These are phyloP conservation scores for Cinara cedri DNA, from an alignment of 2,888 invertebrate genomes.

Conservation along the genomic window DNA sequence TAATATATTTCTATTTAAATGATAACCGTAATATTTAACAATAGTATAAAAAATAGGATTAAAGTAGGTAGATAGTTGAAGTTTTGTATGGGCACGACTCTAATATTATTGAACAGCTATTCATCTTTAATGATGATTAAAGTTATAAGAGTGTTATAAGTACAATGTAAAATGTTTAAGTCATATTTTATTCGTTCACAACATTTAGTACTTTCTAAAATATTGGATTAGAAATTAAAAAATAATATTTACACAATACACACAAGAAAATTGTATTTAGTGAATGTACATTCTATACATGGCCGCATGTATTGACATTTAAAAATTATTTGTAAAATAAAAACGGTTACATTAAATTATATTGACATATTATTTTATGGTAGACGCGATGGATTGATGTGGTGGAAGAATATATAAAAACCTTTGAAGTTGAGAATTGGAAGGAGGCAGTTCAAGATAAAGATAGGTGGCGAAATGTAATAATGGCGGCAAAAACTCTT, in stretches of 20 bases:
- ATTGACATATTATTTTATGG: too few relatives aligned
- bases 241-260: background rate
- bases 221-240: background rate
- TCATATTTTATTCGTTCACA: background rate
- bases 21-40: background rate
- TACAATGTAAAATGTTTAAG: background rate
- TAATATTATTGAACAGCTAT: slow-evolving; percentile 23
- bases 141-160: too few relatives aligned
- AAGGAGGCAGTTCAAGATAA: too few relatives aligned
- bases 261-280: background rate
- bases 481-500: too few relatives aligned
- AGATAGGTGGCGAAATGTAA: too few relatives aligned
- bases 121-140: background rate
- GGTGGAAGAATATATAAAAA: too few relatives aligned
- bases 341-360: too few relatives aligned
- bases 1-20: background rate
- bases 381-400: too few relatives aligned
- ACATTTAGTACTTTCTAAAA: slow-evolving; percentile 50
- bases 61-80: background rate
- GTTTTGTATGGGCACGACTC: slow-evolving; percentile 3
- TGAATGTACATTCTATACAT: background rate
- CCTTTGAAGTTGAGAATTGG: too few relatives aligned
- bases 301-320: too few relatives aligned
- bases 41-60: too few relatives aligned
- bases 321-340: too few relatives aligned